Conservation (phyloP, 30 jellyfish, hydroid and myxozoan genomes). For the Pelagia noctiluca region DNA sequence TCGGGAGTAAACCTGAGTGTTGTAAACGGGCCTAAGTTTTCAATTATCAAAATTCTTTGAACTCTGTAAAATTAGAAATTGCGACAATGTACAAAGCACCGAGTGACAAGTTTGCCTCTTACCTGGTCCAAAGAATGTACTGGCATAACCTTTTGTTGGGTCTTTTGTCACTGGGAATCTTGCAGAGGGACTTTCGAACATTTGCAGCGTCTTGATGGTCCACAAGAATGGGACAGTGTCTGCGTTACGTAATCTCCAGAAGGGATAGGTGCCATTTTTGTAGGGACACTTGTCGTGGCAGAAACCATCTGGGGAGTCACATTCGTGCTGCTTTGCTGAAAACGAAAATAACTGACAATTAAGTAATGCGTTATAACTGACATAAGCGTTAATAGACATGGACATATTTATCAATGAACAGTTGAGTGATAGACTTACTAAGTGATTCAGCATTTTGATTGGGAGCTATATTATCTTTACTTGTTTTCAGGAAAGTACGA, state of each 20-base stretch:
- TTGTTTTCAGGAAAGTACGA: too few relatives aligned
- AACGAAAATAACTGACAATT: constrained; percentile 21
- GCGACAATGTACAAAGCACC: too few relatives aligned
- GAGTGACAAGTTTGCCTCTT: too few relatives aligned
- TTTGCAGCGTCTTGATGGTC: constrained; percentile 88
- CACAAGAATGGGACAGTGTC: constrained; percentile 89
- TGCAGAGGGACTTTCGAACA: constrained; percentile 89
- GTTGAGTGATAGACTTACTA: neutral
- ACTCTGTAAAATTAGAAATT: too few relatives aligned
- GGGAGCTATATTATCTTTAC: too few relatives aligned
- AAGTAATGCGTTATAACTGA: too few relatives aligned
- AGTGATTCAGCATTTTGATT: too few relatives aligned
- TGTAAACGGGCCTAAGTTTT: too few relatives aligned
- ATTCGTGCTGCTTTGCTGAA: constrained; percentile 83
- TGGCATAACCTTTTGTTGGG: constrained; percentile 92
- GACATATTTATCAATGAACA: neutral
- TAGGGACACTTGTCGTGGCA: constrained; percentile 96
- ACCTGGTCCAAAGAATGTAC: constrained; percentile 98
- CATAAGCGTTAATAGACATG: too few relatives aligned
- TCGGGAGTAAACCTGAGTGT: too few relatives aligned
- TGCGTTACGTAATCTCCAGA: constrained; percentile 94
- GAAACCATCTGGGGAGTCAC: constrained; percentile 92
- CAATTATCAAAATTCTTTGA: too few relatives aligned
- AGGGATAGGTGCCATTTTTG: constrained; percentile 94
- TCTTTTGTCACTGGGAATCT: constrained; percentile 73